Base-by-base conservation (phyloP, 2,888 invertebrate species). In the Napeogenes inachia region DNA sequence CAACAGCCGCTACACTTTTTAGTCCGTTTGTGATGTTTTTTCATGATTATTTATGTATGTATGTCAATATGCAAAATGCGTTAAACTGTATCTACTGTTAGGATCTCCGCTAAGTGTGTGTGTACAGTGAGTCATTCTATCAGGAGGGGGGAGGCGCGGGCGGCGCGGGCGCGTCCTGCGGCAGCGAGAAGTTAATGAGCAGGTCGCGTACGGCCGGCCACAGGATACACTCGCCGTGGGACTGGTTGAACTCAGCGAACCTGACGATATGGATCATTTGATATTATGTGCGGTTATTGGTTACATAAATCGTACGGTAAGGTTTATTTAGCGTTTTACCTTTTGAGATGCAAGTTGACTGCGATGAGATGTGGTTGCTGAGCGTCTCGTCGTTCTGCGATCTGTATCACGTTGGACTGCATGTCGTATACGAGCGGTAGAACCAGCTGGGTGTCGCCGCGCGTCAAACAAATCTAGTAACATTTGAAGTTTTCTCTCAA, bases 361-460 rank as follows among this genome's bases (percentile, higher is more conserved):
- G 90, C 90, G 57, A 88, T 85, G 66, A 89, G 87, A 70, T 89
- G 89, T n/a, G 90, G 87, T 71, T 89, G 87, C 59, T 89, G 87
- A 47, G 85, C 84, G 75, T 96, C 96, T 55, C 95, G 92, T 74
- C 95, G 94, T 80, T 97, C 97, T 0, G 97, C 96, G 64, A 98
- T 87, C 77, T 96, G 96, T 6, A 97, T 97, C 54, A 95, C 91
- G 85, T 98, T 98, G 54, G 94, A 94, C 71, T 93, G 93, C 70
- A 96, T 93, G 82, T 98, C 98, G 83, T 98, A 97, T 55, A 98
- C 95, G 66, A 98, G 91, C 2, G 98, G 98, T 66, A 98, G 91
- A 30, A 97, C 95, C 60, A 98, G 80, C 70, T 91, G 91, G 45
- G 88, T 87, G 75, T 91, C 91, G 60, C 86, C 89, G 58, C 90